A percentile compares a stretch with the other conserved stretches of the same genome.
These are phyloP conservation scores for Acanthacorydalis orientalis DNA, from an alignment of 2,888 invertebrate species.

Conservation along the genomic window DNA sequence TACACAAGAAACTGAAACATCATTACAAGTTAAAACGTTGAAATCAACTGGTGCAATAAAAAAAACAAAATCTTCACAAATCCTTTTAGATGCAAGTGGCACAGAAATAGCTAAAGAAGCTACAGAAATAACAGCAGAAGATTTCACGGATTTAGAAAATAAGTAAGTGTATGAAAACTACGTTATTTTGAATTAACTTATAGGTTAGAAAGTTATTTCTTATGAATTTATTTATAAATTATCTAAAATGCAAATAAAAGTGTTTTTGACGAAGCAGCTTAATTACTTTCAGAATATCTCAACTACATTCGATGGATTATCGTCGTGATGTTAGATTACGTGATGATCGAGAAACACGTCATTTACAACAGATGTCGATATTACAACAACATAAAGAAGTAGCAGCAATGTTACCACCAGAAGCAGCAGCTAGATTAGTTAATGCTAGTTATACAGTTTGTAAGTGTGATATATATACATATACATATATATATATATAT, in stretches of 20 bases:
- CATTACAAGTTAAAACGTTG: neutral
- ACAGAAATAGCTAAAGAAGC: slow-evolving; percentile 19
- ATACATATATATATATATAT: neutral
- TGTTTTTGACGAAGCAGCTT: too few species aligned
- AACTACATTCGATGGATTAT: slow-evolving; percentile 58
- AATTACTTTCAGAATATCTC: slow-evolving; percentile 42
- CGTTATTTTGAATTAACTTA: too few species aligned
- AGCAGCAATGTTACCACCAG: slow-evolving; percentile 47
- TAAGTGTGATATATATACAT: slow-evolving; percentile 28
- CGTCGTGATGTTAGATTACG: slow-evolving; percentile 56
- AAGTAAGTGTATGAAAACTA: slow-evolving; percentile 9
- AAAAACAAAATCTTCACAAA: slow-evolving; percentile 16
- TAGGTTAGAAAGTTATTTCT: slow-evolving; percentile 4
- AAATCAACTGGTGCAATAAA: slow-evolving; percentile 3
- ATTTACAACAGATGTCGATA: slow-evolving; percentile 54
- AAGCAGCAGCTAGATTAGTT: slow-evolving; percentile 53
- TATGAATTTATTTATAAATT: too few species aligned
- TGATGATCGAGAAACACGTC: slow-evolving; percentile 58
- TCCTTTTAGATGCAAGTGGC: slow-evolving; percentile 16
- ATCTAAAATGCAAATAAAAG: too few species aligned
- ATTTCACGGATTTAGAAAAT: slow-evolving; percentile 3
- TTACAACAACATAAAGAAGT: slow-evolving; percentile 51
- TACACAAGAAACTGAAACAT: neutral
- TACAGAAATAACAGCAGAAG: slow-evolving; percentile 12
- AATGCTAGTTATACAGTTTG: slow-evolving; percentile 62